phyloP scores from a whole-genome alignment of 2,797 vertebrate species.

The Falco rusticolus region DNA sequence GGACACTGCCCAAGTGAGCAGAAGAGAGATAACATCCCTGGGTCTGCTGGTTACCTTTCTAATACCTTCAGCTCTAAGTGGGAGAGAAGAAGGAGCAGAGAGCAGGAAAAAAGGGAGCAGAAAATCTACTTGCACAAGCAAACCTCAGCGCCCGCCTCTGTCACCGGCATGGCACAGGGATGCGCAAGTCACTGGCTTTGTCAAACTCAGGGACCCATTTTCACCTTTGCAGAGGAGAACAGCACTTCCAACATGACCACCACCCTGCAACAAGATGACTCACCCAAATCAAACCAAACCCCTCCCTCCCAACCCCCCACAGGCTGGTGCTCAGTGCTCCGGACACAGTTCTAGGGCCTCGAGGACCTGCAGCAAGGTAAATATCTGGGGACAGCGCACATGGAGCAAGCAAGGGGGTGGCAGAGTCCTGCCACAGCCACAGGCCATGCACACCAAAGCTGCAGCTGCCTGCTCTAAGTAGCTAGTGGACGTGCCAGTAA shows the following conservation, averaged over 20 bases:
- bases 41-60: background rate
- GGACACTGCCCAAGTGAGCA: background rate
- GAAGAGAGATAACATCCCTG: background rate
- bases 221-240: background rate
- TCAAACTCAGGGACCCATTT: background rate
- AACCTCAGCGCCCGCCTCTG: background rate
- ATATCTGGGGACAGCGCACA: background rate
- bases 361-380: background rate
- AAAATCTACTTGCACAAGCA: background rate
- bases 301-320: background rate
- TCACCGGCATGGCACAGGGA: fast-evolving
- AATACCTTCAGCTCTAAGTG: background rate
- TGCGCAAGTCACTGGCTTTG: background rate
- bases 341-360: no score
- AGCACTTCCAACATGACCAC: background rate
- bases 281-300: background rate
- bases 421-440: background rate
- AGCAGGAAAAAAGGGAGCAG: background rate
- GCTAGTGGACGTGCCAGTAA: background rate
- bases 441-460: background rate
- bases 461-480: background rate
- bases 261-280: fast-evolving
- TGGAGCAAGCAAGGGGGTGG: background rate
- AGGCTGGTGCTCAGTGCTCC: no score
- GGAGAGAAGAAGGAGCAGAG: background rate